Evolutionary conservation across 1,140 invertebrate species (phyloP).

Genomic region (Drosophila ananassae): DNA sequence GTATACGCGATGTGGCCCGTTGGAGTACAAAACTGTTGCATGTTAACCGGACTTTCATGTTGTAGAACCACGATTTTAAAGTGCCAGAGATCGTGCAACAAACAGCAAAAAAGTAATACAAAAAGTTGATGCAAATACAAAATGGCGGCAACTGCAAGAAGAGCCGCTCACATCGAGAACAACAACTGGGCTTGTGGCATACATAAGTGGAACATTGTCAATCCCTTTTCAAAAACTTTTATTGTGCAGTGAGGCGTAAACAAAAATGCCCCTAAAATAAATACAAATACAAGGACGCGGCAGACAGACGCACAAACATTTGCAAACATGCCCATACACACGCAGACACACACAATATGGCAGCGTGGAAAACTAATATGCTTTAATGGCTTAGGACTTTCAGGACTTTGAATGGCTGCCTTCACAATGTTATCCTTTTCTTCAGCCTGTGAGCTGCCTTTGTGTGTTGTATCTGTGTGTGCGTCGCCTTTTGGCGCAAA

Average conservation of each 20-base stretch:
- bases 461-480: slow-evolving; percentile 12
- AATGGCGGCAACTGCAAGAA: slow-evolving; percentile 58
- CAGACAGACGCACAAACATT: slow-evolving; percentile 3
- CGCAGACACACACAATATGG: slow-evolving; percentile 37
- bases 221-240: slow-evolving; percentile 73
- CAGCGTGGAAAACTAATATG: slow-evolving; percentile 72
- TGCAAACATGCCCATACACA: background rate
- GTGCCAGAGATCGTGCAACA: slow-evolving; percentile 22
- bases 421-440: slow-evolving; percentile 73
- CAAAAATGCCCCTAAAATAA: slow-evolving; percentile 69
- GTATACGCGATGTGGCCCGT: slow-evolving; percentile 42
- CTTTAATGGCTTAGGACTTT: slow-evolving; percentile 80
- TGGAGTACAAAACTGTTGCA: slow-evolving; percentile 65
- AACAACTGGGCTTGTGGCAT: slow-evolving; percentile 3
- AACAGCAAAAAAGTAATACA: slow-evolving; percentile 1
- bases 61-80: slow-evolving; percentile 17
- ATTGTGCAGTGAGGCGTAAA: slow-evolving; percentile 70
- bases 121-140: slow-evolving; percentile 60
- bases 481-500: slow-evolving; percentile 57
- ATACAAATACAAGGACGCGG: slow-evolving; percentile 39
- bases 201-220: slow-evolving; percentile 37
- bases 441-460: slow-evolving; percentile 19
- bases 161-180: slow-evolving; percentile 10
- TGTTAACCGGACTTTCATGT: slow-evolving; percentile 25
- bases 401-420: slow-evolving; percentile 75